These are phyloP conservation scores for Agrotis clavis DNA, from an alignment of 2,888 invertebrate genomes.

Conservation along the genomic window DNA sequence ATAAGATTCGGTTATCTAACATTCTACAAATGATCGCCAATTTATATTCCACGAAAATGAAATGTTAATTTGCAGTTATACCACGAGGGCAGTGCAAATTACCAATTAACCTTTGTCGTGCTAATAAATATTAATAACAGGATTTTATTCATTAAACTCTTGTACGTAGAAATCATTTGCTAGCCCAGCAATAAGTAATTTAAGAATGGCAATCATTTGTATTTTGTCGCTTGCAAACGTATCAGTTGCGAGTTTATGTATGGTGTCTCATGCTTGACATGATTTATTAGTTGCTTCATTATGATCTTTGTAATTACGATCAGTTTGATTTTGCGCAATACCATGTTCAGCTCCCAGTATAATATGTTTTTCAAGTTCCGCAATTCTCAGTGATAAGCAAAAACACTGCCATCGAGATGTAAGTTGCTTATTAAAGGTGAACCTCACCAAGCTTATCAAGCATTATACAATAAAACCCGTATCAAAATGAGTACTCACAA, in stretches of 20 bases:
- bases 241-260: background rate
- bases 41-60: conserved; percentile 62
- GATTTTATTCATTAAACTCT: conserved; percentile 62
- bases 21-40: conserved; percentile 47
- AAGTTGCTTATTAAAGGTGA: background rate
- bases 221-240: conserved; percentile 28
- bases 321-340: background rate
- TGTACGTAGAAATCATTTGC: conserved; percentile 55
- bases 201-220: conserved; percentile 35
- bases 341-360: background rate
- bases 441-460: background rate
- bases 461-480: background rate
- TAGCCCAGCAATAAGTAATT: conserved; percentile 46
- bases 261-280: background rate
- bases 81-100: conserved; percentile 59
- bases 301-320: background rate
- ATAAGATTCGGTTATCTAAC: conserved; percentile 50
- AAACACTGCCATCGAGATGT: background rate
- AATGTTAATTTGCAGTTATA: conserved; percentile 57
- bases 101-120: conserved; percentile 67
- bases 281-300: background rate
- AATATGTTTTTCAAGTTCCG: background rate
- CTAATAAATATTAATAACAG: conserved; percentile 65
- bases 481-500: background rate
- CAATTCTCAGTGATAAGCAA: too few species aligned